Percentiles rank a stretch among this genome's conserved stretches.
Evolutionary conservation across 2,888 invertebrate genomes (phyloP).

Genomic region (Microdon myrmicae): DNA sequence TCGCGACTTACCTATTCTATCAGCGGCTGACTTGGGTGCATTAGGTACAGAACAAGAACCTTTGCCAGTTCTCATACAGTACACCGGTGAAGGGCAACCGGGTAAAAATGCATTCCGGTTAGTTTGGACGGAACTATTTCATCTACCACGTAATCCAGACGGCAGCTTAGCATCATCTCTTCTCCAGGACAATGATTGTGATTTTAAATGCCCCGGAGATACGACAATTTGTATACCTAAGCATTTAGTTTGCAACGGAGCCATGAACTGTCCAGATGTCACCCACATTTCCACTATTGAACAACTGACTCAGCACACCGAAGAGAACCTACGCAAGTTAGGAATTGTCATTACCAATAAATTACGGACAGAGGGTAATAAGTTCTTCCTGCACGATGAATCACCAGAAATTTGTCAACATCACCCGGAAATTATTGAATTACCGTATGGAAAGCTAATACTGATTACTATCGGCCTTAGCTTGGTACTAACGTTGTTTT

Average conservation of each 20-base stretch:
- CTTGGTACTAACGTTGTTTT: slow-evolving; percentile 61
- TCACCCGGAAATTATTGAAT: slow-evolving; percentile 67
- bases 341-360: slow-evolving; percentile 69
- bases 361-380: slow-evolving; percentile 65
- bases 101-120: slow-evolving; percentile 87
- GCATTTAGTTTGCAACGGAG: slow-evolving; percentile 85
- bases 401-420: slow-evolving; percentile 77
- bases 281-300: slow-evolving; percentile 67
- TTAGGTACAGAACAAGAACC: slow-evolving; percentile 72
- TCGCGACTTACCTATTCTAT: slow-evolving; percentile 81
- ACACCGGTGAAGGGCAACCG: slow-evolving; percentile 80
- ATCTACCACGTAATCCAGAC: slow-evolving; percentile 84
- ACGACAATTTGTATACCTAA: slow-evolving; percentile 85
- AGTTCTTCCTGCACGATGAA: slow-evolving; percentile 77
- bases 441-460: slow-evolving; percentile 62
- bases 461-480: slow-evolving; percentile 62
- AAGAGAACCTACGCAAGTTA: slow-evolving; percentile 72
- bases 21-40: slow-evolving; percentile 79
- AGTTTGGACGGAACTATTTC: slow-evolving; percentile 89
- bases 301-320: slow-evolving; percentile 70
- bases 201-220: slow-evolving; percentile 88
- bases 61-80: slow-evolving; percentile 76
- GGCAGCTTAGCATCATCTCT: slow-evolving; percentile 83
- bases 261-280: slow-evolving; percentile 85
- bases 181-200: slow-evolving; percentile 78